Evolutionary conservation across 1,140 invertebrate genomes (phyloP).

Genomic region (Drosophila aff.): DNA sequence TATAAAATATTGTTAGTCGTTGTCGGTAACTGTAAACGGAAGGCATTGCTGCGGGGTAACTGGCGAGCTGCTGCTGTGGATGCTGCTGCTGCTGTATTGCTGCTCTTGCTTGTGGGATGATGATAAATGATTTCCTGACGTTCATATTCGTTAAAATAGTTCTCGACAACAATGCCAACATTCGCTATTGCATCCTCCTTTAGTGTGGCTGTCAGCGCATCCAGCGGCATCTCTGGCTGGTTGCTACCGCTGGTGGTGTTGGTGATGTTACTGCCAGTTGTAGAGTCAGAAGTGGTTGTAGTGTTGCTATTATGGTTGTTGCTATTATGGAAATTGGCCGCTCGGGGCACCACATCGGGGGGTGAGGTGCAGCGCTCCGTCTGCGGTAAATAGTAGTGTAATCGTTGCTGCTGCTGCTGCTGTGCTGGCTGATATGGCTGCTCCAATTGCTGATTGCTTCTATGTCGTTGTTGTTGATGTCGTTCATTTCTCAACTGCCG

Average conservation of each 20-base stretch:
- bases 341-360: slow-evolving; percentile 78
- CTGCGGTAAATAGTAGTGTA: slow-evolving; percentile 67
- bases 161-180: slow-evolving; percentile 79
- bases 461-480: slow-evolving; percentile 75
- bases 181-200: slow-evolving; percentile 34
- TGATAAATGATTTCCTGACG: slow-evolving; percentile 85
- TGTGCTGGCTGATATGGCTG: slow-evolving; percentile 69
- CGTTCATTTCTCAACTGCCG: slow-evolving; percentile 30
- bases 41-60: slow-evolving; percentile 53
- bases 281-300: slow-evolving; percentile 15
- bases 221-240: slow-evolving; percentile 33
- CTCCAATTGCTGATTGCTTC: slow-evolving; percentile 75
- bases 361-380: slow-evolving; percentile 77
- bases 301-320: slow-evolving; percentile 28
- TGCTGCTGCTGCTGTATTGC: slow-evolving; percentile 4
- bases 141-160: slow-evolving; percentile 84
- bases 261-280: slow-evolving; percentile 12
- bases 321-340: slow-evolving; percentile 78
- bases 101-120: slow-evolving; percentile 67
- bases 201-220: slow-evolving; percentile 32
- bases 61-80: slow-evolving; percentile 32
- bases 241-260: slow-evolving; percentile 12
- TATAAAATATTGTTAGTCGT: slow-evolving; percentile 81
- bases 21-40: slow-evolving; percentile 71
- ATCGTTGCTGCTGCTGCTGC: slow-evolving; percentile 64